Percentiles rank a stretch among this genome's conserved stretches.
These are phyloP conservation scores for Aulostomus chinensis DNA, from an alignment of 2,797 vertebrate genomes.

Conservation along the genomic window DNA sequence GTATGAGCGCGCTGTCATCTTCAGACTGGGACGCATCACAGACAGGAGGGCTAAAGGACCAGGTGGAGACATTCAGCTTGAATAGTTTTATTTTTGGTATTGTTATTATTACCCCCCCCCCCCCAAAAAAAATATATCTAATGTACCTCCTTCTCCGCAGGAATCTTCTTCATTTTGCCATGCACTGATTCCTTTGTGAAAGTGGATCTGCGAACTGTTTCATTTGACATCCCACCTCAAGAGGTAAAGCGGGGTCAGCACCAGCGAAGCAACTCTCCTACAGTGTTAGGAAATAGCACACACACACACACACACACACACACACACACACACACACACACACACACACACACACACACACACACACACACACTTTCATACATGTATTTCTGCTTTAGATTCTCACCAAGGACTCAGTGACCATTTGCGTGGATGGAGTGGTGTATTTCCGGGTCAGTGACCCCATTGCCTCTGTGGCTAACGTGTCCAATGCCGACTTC, in stretches of 20 bases:
- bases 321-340: too few species aligned
- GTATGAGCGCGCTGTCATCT: constrained; percentile 84
- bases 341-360: neutral
- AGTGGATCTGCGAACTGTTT: constrained; percentile 83
- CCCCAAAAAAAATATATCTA: too few species aligned
- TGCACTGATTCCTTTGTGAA: constrained; percentile 82
- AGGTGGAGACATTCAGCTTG: constrained; percentile 64
- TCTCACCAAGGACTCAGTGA: constrained; percentile 85
- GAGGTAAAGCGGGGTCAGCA: constrained; percentile 65
- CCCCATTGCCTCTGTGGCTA: constrained; percentile 82
- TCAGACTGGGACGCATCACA: constrained; percentile 82
- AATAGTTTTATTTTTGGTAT: neutral
- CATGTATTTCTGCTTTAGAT: constrained; percentile 58
- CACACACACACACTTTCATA: neutral
- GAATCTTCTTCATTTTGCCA: constrained; percentile 82
- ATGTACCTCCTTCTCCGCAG: constrained; percentile 51
- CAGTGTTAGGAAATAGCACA: too few species aligned
- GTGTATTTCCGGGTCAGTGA: constrained; percentile 84
- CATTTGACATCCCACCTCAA: constrained; percentile 86
- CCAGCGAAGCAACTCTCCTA: too few species aligned
- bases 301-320: too few species aligned
- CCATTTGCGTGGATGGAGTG: constrained; percentile 81
- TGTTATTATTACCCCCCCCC: too few species aligned
- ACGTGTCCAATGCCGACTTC: constrained; percentile 78
- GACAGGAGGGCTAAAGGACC: constrained; percentile 81